Percentiles rank a stretch among this genome's conserved stretches.
These are phyloP conservation scores for Drosophila chauvacae DNA, from an alignment of 1,140 invertebrate species.

Conservation along the genomic window DNA sequence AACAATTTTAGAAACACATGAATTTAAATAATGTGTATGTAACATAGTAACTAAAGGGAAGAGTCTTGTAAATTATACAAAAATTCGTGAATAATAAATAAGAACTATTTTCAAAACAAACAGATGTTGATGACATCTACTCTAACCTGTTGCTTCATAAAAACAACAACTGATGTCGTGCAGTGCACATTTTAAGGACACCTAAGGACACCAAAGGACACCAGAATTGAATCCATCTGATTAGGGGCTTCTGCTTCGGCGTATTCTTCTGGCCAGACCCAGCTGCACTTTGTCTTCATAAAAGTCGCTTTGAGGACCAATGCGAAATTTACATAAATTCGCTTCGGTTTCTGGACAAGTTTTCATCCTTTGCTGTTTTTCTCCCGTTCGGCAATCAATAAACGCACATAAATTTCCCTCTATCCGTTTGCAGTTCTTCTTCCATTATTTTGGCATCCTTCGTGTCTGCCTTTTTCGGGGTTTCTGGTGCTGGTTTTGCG, in stretches of 20 bases:
- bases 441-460: slow-evolving; percentile 54
- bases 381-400: slow-evolving; percentile 68
- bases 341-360: slow-evolving; percentile 38
- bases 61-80: background rate
- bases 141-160: background rate
- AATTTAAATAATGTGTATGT: background rate
- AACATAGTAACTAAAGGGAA: no score
- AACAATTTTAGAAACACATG: background rate
- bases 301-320: slow-evolving; percentile 66
- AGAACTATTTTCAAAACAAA: background rate
- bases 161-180: background rate
- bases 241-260: slow-evolving; percentile 27
- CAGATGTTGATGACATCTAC: no score
- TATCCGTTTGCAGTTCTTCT: slow-evolving; percentile 68
- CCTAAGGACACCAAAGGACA: slow-evolving; percentile 6
- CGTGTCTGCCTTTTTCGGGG: slow-evolving; percentile 15
- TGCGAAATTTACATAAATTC: slow-evolving; percentile 75
- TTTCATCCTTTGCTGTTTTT: slow-evolving; percentile 40
- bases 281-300: slow-evolving; percentile 78
- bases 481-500: slow-evolving; percentile 23
- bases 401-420: slow-evolving; percentile 71
- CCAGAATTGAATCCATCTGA: slow-evolving; percentile 19
- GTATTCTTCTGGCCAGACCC: slow-evolving; percentile 25
- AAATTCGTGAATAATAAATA: background rate
- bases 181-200: background rate